Percentiles rank a stretch among this genome's conserved stretches.
Conservation (phyloP, 2,888 invertebrate species). For the Stramonita haemastoma region DNA sequence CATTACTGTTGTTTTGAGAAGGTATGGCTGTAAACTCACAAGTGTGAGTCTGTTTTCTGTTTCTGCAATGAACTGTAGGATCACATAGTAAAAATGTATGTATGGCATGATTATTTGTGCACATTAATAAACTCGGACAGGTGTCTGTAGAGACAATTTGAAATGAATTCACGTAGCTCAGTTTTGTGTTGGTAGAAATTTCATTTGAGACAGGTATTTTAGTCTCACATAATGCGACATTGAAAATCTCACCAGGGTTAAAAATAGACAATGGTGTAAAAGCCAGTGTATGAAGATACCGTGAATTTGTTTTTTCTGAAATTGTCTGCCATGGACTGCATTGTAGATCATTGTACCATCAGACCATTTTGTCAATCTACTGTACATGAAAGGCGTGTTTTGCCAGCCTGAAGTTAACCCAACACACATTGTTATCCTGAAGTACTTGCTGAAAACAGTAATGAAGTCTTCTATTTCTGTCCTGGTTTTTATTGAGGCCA, state of each 20-base stretch:
- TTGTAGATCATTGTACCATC: not conserved
- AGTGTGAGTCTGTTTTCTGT: not conserved
- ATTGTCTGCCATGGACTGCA: not conserved
- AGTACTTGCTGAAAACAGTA: not conserved
- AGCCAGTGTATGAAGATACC: not conserved
- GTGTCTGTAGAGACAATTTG: not conserved
- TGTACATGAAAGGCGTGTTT: not conserved
- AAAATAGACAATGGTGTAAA: not conserved
- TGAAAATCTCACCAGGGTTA: not conserved
- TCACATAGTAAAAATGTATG: conserved; percentile 14
- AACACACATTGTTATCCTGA: not conserved
- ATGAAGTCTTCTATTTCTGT: not conserved
- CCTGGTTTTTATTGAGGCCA: not conserved
- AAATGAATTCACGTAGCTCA: not conserved
- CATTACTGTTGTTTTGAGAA: not conserved
- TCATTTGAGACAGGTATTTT: not conserved
- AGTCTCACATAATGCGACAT: not conserved
- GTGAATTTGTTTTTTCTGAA: not conserved
- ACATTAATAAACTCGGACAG: not conserved
- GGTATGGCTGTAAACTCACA: not conserved
- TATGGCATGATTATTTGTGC: not conserved
- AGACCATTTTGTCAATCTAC: not conserved
- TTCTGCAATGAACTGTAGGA: not conserved
- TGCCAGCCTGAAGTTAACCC: not conserved
- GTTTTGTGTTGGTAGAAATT: not conserved